Base-by-base conservation (phyloP, 2,113 vertebrate genomes). In the Oryzias javanicus region DNA sequence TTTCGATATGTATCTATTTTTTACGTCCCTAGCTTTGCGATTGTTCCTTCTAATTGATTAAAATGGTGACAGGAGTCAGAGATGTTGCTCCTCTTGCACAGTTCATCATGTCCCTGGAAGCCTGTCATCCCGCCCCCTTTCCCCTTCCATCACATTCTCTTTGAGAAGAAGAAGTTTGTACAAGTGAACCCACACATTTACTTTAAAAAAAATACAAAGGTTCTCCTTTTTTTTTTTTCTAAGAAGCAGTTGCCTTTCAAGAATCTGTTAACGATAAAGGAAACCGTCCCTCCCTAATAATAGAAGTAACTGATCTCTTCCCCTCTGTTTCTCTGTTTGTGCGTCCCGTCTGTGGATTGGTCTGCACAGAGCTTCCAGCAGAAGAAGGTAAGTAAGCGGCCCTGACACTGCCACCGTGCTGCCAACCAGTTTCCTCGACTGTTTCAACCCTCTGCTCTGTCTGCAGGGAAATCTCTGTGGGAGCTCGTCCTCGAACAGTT, bases 401-500 rank as follows among this genome's bases (percentile, higher is more conserved):
- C 1, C 20, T 19, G 55, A 41, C 45, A 42, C 24, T 51, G 4
- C 48, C 14, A 56, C 35, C 29, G 19, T 64, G 35, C 35, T 48
- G 7, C 22, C 29, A 25, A 55, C n/a, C 18, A 15, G 1, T 60
- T 22, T 48, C 42, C 60, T 12, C 61, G 7, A 48, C 22, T 41
- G 22, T 49, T 57, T 46, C 22, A 60, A 58, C 67, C 25, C 20
- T 29, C 47, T 68, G 14, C 22, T 56, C 29, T 19, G 48, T 79
- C 82, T 78, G 60, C 91, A 99, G 97, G 97, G 67, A 99, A 99
- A 87, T 97, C 97, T 72, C 91, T 99, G 90, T 93, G 95, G 79
- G 96, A 98, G 82, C 94, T 99, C 66, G 96, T 99, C 84, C 78
- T 97, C 35, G 97, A 99, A 70, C 97, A 99, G 79, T 99, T 99